These are phyloP conservation scores for Harmothoe impar DNA, from an alignment of 2,888 invertebrate genomes.

Conservation along the genomic window DNA sequence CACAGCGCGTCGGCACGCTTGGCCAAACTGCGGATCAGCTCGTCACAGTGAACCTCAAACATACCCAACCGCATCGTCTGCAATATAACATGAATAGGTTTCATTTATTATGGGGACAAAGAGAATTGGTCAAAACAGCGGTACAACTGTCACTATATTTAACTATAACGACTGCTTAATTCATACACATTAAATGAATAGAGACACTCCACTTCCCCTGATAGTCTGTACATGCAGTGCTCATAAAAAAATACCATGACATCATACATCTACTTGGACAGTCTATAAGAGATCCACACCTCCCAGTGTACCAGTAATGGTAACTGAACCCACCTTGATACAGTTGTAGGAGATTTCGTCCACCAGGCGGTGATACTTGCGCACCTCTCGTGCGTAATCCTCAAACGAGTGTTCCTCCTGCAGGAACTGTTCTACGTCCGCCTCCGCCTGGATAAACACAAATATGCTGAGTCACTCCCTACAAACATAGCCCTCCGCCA, in stretches of 20 bases:
- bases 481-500: too few relatives aligned
- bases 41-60: slow-evolving; percentile 92
- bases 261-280: too few relatives aligned
- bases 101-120: neutral
- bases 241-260: too few relatives aligned
- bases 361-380: slow-evolving; percentile 84
- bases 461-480: neutral
- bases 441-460: slow-evolving; percentile 85
- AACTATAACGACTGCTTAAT: too few relatives aligned
- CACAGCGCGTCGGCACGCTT: slow-evolving; percentile 88
- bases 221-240: too few relatives aligned
- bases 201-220: too few relatives aligned
- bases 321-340: slow-evolving; percentile 76
- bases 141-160: too few relatives aligned
- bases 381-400: slow-evolving; percentile 84
- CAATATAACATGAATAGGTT: neutral
- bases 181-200: too few relatives aligned
- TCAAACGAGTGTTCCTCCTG: slow-evolving; percentile 85
- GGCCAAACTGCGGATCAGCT: slow-evolving; percentile 89
- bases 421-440: slow-evolving; percentile 88
- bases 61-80: slow-evolving; percentile 90
- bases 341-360: slow-evolving; percentile 84
- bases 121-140: neutral
- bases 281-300: too few relatives aligned
- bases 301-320: neutral